Evolutionary conservation across 2,113 vertebrate species (phyloP).

Genomic region (Tragelaphus strepsiceros): DNA sequence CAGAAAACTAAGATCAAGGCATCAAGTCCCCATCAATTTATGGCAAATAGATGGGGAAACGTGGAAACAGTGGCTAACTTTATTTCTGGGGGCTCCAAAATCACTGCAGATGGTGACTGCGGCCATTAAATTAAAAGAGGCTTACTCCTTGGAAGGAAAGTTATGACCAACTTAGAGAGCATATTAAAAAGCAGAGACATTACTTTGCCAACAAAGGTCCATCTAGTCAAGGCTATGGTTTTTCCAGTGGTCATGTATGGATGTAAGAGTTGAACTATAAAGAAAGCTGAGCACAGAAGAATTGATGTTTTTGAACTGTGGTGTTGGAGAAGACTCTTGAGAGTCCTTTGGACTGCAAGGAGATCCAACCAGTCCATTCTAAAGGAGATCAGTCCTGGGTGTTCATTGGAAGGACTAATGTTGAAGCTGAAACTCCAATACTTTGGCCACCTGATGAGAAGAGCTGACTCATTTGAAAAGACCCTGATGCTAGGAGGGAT

Average conservation of each 20-base stretch:
- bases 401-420: not conserved
- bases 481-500: not conserved
- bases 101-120: not conserved
- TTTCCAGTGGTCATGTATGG: not conserved
- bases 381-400: not conserved
- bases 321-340: not conserved
- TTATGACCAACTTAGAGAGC: not conserved
- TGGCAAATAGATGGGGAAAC: not conserved
- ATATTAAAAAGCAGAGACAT: not conserved
- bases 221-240: not conserved
- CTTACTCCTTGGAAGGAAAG: not conserved
- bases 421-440: not conserved
- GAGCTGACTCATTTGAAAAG: not conserved
- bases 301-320: not conserved
- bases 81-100: not conserved
- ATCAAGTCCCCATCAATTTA: not conserved
- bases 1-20: not conserved
- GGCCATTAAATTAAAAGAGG: not conserved
- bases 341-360: not conserved
- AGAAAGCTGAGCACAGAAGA: rapidly evolving
- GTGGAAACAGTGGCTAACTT: not conserved
- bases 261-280: not conserved
- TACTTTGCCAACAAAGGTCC: not conserved
- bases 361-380: not conserved
- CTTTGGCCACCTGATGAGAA: not conserved